Evolutionary conservation across 2,113 vertebrate species (phyloP).

Genomic region (Ia io): DNA sequence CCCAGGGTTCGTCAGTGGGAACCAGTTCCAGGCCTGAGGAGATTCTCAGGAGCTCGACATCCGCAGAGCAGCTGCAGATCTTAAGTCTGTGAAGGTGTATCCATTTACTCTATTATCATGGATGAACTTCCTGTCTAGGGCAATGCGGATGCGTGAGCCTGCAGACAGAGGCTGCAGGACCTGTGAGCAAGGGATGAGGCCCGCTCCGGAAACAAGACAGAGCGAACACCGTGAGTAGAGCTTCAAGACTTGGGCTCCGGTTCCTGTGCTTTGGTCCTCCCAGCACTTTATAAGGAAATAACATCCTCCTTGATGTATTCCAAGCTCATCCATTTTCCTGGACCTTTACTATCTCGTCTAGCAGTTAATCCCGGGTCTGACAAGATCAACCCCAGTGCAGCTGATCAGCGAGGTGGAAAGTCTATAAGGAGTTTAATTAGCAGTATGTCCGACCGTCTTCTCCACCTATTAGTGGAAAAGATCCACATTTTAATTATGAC

Average conservation of each 20-base stretch:
- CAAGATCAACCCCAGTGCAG: not conserved
- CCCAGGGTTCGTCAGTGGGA: not conserved
- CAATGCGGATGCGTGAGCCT: not conserved
- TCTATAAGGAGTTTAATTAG: not conserved
- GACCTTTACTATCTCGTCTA: not conserved
- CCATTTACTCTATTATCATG: not conserved
- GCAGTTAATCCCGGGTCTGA: not conserved
- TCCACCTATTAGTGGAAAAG: not conserved
- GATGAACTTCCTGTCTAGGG: not conserved
- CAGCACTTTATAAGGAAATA: not conserved
- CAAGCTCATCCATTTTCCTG: not conserved
- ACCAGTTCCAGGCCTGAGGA: not conserved
- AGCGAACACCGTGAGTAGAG: not conserved
- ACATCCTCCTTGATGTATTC: not conserved
- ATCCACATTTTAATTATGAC: not conserved
- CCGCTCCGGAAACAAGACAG: not conserved
- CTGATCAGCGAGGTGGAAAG: not conserved
- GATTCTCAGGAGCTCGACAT: not conserved
- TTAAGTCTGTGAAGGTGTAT: too few relatives aligned
- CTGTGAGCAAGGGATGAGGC: too few relatives aligned
- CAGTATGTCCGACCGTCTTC: not conserved
- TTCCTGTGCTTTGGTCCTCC: not conserved
- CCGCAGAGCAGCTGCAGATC: fast-evolving
- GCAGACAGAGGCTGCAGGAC: too few relatives aligned
- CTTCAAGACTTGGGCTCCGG: fast-evolving